Evolutionary conservation across 1,140 invertebrate species (phyloP).

Genomic region (Pogonus chalceus): DNA sequence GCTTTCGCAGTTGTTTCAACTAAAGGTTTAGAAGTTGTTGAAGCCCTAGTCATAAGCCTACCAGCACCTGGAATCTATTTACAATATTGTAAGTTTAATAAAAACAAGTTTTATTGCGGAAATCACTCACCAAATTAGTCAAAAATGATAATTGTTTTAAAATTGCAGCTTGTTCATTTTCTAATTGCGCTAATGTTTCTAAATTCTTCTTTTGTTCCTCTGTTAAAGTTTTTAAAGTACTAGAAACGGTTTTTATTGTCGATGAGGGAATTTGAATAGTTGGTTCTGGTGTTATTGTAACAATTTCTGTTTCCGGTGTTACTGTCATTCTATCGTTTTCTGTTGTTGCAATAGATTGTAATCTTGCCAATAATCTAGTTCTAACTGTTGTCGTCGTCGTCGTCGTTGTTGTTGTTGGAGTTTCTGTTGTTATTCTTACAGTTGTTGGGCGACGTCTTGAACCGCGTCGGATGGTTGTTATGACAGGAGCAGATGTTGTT

Average conservation of each 20-base stretch:
- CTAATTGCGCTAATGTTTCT: slow-evolving; percentile 26
- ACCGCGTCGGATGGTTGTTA: not conserved
- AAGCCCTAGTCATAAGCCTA: not conserved
- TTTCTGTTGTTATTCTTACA: slow-evolving; percentile 7
- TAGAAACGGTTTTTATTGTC: not conserved
- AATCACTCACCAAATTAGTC: slow-evolving; percentile 26
- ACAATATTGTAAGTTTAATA: not conserved
- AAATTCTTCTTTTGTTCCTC: slow-evolving; percentile 30
- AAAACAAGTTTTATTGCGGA: not conserved
- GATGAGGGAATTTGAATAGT: not conserved
- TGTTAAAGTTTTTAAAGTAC: slow-evolving; percentile 21
- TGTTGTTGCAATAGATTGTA: not conserved
- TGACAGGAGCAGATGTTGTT: slow-evolving; percentile 9
- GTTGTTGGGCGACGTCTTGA: not conserved
- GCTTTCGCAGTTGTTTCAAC: too few species aligned
- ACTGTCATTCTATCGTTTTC: not conserved
- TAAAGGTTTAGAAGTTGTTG: not conserved
- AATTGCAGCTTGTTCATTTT: slow-evolving; percentile 30
- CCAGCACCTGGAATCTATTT: not conserved
- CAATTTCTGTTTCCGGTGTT: not conserved
- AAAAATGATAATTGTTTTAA: slow-evolving; percentile 30
- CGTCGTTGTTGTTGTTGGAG: not conserved
- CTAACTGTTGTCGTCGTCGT: slow-evolving; percentile 8
- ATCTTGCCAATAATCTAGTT: not conserved
- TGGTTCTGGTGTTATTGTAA: not conserved